phyloP scores from a whole-genome alignment of 2,113 vertebrate species.

The Gobiocypris rarus region DNA sequence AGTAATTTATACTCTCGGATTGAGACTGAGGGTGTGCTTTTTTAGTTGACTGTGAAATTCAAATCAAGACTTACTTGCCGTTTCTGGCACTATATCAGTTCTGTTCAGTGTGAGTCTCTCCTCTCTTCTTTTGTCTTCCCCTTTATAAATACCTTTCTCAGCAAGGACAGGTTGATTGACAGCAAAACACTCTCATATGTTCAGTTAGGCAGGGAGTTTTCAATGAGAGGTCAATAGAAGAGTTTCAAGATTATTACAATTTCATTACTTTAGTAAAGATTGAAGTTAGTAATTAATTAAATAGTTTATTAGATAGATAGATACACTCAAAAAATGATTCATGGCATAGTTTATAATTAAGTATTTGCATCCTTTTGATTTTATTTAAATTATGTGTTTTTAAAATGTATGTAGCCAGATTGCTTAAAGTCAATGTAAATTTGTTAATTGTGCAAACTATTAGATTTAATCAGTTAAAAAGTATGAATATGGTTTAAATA shows the following conservation, averaged over 20 bases:
- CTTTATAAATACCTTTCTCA: background rate
- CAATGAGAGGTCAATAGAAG: background rate
- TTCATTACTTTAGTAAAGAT: background rate
- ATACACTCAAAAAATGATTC: too few relatives aligned
- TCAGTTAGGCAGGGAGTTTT: background rate
- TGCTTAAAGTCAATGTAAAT: too few relatives aligned
- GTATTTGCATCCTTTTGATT: too few relatives aligned
- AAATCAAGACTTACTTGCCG: background rate
- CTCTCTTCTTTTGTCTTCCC: background rate
- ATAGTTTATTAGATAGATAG: background rate
- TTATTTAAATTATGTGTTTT: too few relatives aligned
- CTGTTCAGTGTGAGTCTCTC: background rate
- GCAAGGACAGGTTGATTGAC: background rate
- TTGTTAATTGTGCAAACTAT: too few relatives aligned
- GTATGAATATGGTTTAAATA: too few relatives aligned
- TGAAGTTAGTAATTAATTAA: background rate
- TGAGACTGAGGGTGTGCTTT: background rate
- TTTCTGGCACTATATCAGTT: background rate
- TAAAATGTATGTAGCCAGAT: too few relatives aligned
- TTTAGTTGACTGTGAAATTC: slow-evolving; percentile 11
- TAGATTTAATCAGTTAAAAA: too few relatives aligned
- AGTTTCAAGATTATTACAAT: background rate
- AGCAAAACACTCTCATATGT: background rate
- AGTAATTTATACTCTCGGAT: background rate
- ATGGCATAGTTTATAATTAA: too few relatives aligned